These are phyloP conservation scores for Aleiodes testaceus DNA, from an alignment of 2,888 invertebrate species.

Conservation along the genomic window DNA sequence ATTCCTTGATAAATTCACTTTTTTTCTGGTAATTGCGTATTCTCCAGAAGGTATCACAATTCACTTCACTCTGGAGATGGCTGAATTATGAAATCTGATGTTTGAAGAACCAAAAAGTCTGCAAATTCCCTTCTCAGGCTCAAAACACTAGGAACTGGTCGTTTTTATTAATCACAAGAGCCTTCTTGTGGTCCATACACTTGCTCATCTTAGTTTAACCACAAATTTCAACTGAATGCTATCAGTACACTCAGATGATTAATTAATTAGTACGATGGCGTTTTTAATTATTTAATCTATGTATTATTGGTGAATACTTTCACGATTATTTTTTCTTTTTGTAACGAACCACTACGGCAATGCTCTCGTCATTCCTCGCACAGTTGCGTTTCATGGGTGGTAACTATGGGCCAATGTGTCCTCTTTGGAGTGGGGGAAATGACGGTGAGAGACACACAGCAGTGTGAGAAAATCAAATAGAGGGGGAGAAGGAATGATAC, in stretches of 20 bases:
- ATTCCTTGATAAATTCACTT: not conserved
- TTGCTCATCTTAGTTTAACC: not conserved
- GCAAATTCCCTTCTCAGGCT: too few relatives aligned
- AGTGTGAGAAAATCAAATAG: not conserved
- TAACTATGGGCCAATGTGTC: conserved; percentile 4
- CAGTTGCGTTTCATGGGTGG: not conserved
- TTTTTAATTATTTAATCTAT: not conserved
- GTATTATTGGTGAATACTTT: not conserved
- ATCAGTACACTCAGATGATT: not conserved
- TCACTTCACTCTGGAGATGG: too few relatives aligned
- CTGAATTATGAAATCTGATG: too few relatives aligned
- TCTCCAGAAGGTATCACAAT: too few relatives aligned
- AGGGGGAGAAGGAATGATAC: not conserved
- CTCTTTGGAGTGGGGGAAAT: not conserved
- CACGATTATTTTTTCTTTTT: not conserved
- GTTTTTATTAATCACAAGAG: not conserved
- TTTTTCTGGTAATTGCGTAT: too few relatives aligned
- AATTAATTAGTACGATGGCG: not conserved
- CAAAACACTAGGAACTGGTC: not conserved
- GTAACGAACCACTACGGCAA: not conserved
- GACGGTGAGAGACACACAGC: not conserved
- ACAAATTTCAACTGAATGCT: not conserved
- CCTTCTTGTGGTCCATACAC: not conserved
- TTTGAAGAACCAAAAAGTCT: too few relatives aligned
- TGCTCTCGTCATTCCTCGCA: conserved; percentile 9